Evolutionary conservation across 2,797 vertebrate genomes (phyloP), one percentile per base, ranked within the genome.

Genomic region (Myripristis murdjan): DNA sequence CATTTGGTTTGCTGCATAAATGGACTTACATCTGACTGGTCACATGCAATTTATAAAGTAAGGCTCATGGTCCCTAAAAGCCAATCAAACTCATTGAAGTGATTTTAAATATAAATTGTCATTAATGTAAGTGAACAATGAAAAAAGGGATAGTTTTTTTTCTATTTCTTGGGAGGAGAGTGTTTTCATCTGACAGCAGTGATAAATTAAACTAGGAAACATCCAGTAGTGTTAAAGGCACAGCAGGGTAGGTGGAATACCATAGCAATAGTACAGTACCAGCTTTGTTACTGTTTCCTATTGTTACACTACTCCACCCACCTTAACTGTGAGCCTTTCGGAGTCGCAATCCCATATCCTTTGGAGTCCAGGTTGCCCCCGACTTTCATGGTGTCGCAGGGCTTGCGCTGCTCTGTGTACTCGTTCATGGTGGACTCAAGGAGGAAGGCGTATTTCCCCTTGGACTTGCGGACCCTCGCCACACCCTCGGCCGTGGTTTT

Each of bases 261-360:
- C 95, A 97, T 96, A 99, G 97, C 98, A 99, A 98, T 95, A 96
- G 95, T 93, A 94, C 94, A 94, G 93, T 82, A 87, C 67, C 81
- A 80, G 71, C 70, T 28, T 26, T 11, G 87, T 48, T 77, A 86
- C 91, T 90, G 88, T 82, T 67, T 77, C 90, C 93, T 95, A 97
- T 97, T 98, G 98, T 98, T 97, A 97, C 97, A 97, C 95, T 98
- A 98, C 96, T 96, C 98, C 98, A 99, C 98, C 98, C 96, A 99
- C 98, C 98, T 98, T 99, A 99, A 98, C 97, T 97, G 97, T 94
- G 98, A 99, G 95, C 97, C 97, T 95, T 99, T 99, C 82, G 98
- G 98, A 73, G 98, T 99, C 31, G 97, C 98, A 92, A 99, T 97
- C 84, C 98, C 98, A 69, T 99, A 99, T 94, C 98, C 98, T 95